phyloP scores from a whole-genome alignment of 2,113 vertebrate species.

The Bos indicus region DNA sequence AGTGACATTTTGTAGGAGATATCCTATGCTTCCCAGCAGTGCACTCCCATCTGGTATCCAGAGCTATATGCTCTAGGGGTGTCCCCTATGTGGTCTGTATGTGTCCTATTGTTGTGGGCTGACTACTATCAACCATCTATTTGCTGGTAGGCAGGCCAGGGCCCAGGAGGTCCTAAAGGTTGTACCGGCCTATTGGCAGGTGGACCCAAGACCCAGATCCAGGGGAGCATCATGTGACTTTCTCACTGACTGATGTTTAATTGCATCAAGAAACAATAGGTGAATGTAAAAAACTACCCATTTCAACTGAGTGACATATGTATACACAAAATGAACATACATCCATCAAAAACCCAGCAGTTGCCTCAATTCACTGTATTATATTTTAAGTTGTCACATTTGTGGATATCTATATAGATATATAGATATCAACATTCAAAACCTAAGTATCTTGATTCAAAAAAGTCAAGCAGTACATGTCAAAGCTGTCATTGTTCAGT shows the following conservation, averaged over 20 bases:
- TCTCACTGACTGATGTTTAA: background rate
- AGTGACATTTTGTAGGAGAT: background rate
- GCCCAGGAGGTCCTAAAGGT: background rate
- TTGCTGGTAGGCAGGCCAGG: background rate
- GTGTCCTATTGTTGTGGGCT: background rate
- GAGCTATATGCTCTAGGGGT: background rate
- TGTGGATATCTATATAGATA: background rate
- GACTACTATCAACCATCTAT: background rate
- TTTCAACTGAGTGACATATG: background rate
- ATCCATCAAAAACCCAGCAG: background rate
- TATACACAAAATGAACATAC: background rate
- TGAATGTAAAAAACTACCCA: background rate
- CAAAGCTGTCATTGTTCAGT: background rate
- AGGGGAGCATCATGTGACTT: background rate
- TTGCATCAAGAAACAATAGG: background rate
- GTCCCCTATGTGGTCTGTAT: background rate
- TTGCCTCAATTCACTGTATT: background rate
- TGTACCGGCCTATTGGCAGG: background rate
- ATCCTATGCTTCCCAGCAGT: background rate
- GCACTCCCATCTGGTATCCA: background rate
- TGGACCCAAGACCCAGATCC: background rate
- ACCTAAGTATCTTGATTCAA: background rate
- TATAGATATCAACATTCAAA: background rate
- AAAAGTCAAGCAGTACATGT: background rate
- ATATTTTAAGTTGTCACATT: background rate